Base-by-base conservation (phyloP, 2,797 vertebrate genomes). In the Pseudochirops cupreus region DNA sequence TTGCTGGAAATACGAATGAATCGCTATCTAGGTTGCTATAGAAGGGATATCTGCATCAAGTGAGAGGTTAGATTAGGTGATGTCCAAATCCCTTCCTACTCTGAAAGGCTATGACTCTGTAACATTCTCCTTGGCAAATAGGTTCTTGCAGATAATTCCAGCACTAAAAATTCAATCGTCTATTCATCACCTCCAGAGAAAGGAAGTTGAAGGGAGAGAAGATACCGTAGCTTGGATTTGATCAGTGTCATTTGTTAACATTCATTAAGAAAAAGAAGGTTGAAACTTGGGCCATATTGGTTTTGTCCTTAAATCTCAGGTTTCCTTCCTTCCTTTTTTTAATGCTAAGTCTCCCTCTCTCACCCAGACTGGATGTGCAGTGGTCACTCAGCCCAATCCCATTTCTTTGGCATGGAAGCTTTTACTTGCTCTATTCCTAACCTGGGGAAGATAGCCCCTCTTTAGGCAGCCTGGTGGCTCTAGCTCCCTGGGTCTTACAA, bases 101-200 rank as follows among this genome's bases (percentile, higher is more conserved):
- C 39, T 54, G 53, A 82, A 53, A 89, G 55, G 24, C 58, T 58
- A 33, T 26, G 39, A 59, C 56, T 82, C 82, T 87, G n/a, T 0
- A 24, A 92, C 39, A 93, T 56, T 56, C 87, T 67, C 74, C 55
- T 95, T 87, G 74, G 46, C 50, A 29, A 54, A 33, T 54, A 29
- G 91, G 54, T 28, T 62, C 93, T 67, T 67, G 50, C 90, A 95
- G 28, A 67, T 92, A 33, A 93, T 74, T 91, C 94, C 26, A 62
- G 46, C 53, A 94, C 93, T 46, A 93, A 59, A 95, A 92, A 46
- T 13, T 18, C 55, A 50, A 10, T 10, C 56, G 93, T 31, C 53
- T 14, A 9, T 50, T 24, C 50, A 93, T 93, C 5, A 53, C 90
- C 46, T 93, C 91, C 91, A 92, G 14, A 92, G 1, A 46, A 94